Evolutionary conservation across 2,797 vertebrate genomes (phyloP), one percentile per base, ranked within the genome.

Genomic region (Tokudaia tokunoshimensis): DNA sequence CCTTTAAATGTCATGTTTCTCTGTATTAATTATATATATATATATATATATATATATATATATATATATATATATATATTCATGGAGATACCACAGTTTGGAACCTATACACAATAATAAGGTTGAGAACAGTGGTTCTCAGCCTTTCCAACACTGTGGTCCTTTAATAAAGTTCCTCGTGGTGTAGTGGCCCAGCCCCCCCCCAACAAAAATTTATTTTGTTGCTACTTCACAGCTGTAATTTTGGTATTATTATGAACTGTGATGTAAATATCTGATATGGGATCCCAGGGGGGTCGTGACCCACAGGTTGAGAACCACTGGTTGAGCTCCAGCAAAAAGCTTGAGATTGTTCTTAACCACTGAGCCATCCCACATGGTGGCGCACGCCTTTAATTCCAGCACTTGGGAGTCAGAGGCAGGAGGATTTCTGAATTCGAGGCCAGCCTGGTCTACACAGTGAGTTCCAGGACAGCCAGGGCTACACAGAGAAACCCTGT

Each of bases 31-130:
- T 57, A 8, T 15, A 63, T 1, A 34, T 29, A 6, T 52, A 34
- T 29, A 6, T 52, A 34, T 29, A 6, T 52, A 34, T 29, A 6
- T 52, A 34, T 29, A 6, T 52, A 34, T 29, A 6, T 52, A 34
- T 29, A 6, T 52, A 34, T 29, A 6, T 52, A n/a, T n/a, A n/a
- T 57, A 8, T 15, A 63, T 1, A 34, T 29, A 6, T 52, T 15
- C 8, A 1, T 24, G 20, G 85, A 84, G 76, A 61, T 1, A 5
- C 55, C 6, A 0, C 19, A 55, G 47, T 34, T 31, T 47, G 4
- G n/a, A 87, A 19, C 76, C 31, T 65, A 9, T 31, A 8, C 8
- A 34, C 61, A 61, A 5, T 3, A 67, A 0, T 0, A 26, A 0
- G 1, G 52, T 83, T 50, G n/a, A 10, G 63, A 14, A 11, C 31